phyloP scores from a whole-genome alignment of 2,113 vertebrate species.

The Sitta europaea region DNA sequence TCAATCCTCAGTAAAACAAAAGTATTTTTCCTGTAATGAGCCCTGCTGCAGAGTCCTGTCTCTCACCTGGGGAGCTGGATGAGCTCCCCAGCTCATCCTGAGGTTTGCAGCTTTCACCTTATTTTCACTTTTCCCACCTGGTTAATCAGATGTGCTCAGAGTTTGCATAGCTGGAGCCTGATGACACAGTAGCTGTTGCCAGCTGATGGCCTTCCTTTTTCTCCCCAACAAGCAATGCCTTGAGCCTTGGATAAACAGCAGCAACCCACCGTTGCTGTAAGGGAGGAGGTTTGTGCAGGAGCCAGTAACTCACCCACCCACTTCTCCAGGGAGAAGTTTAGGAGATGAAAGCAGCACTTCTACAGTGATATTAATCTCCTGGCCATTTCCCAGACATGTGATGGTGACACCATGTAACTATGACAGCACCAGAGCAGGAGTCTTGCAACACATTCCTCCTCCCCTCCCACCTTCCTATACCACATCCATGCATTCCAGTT shows the following conservation, averaged over 20 bases:
- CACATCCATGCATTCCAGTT: not conserved
- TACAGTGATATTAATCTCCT: not conserved
- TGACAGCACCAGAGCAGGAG: not conserved
- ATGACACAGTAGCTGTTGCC: not conserved
- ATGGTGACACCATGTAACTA: not conserved
- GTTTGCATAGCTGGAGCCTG: not conserved
- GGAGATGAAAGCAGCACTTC: not conserved
- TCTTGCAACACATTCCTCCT: not conserved
- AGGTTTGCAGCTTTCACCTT: not conserved
- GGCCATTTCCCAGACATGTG: not conserved
- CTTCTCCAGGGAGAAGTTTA: not conserved
- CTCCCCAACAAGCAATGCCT: rapidly evolving
- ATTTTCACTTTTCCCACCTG: not conserved
- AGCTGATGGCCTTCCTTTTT: not conserved
- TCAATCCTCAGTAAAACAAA: not conserved
- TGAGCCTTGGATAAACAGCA: not conserved
- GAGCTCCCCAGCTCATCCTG: not conserved
- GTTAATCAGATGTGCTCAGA: not conserved
- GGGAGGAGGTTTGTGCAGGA: not conserved
- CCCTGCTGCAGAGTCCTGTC: not conserved
- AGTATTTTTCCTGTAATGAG: not conserved
- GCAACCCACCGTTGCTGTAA: not conserved
- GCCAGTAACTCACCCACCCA: not conserved
- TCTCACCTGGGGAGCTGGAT: not conserved
- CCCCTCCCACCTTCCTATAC: not conserved